Evolutionary conservation across 92 coral and sea anemone species (phyloP), one percentile per base, ranked within the genome.

Genomic region (Palythoa caribaeorum): DNA sequence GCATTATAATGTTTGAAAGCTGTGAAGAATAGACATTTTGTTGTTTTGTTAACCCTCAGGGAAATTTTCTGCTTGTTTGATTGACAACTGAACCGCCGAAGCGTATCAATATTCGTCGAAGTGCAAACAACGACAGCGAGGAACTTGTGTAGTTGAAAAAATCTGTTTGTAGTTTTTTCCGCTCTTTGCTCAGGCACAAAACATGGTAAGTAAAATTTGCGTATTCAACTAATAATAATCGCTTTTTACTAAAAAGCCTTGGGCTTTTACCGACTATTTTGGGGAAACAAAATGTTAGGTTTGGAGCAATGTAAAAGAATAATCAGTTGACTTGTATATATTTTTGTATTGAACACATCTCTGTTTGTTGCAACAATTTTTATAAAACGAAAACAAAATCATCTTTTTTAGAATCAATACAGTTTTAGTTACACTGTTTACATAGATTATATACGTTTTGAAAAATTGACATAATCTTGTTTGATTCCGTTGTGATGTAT

Each of bases 351-450:
- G 16, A 40, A 12, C 1, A 76, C n/a, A 55, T 80, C 59, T 80
- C 85, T 80, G 85, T 80, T 80, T 69, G 73, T 80, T 80, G 73
- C 19, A 44, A 19, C 38, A 14, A 38, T 62, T 63, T 63, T 35
- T 78, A 19, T 65, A 60, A 21, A 40, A 17, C 39, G n/a, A 62
- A 66, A 36, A 62, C 17, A 3, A 2, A 39, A 40, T 63, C 39
- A 38, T 44, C 48, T 12, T 80, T 63, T 66, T 80, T 15, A 63
- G 21, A 38, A 63, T 40, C 39, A 80, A 8, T 55, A 19, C 44
- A 38, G 21, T 5, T 39, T 40, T 0, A 1, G 17, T 9, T 62
- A 38, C 13, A 10, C 14, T 9, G 11, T 44, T 62, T 63, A 48
- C 55, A 80, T 44, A 40, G 85, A n/a, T 80, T 10, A 20, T 65